Base-by-base conservation (phyloP, 2,113 vertebrate genomes). In the Rana temporaria region DNA sequence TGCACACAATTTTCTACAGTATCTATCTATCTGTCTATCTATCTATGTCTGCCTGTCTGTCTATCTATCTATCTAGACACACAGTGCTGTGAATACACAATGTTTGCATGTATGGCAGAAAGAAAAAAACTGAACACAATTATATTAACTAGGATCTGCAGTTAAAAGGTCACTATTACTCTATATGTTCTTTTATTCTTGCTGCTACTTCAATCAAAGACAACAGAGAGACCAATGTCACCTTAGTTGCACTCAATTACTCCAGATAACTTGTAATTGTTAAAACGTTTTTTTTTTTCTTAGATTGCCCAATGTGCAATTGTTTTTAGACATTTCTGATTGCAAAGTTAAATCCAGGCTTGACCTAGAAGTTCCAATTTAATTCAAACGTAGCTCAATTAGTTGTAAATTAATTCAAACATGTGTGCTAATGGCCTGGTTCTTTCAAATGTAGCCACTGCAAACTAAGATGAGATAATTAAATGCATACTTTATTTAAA, bases 381-480 rank as follows among this genome's bases (percentile, higher is more conserved):
- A 83, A 76, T 83, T 76, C 65, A 76, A 68, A 76, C 52, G 55
- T 68, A 68, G 67, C 64, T 76, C 63, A 83, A 75, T 83, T 82
- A 82, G 71, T 76, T 67, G 63, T 6, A 82, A 82, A 82, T 82
- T 68, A 83, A 83, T 83, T 76, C 71, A 74, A 83, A 62, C 81
- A 76, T 53, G 30, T 75, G 81, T 76, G 64, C 16, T 76, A 76
- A 83, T 76, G 63, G 55, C 81, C 64, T 62, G 81, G 19, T 76
- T 83, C 71, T 68, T 83, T 83, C 26, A 68, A 76, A 76, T 38
- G 17, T 76, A 68, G 52, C 71, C 53, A 83, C 71, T 68, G 72
- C 32, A 64, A 75, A 83, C 65, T 68, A 82, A 59, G 71, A 53
- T 52, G 71, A 83, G 72, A 83, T 68, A 68, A 75, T 83, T 76